Evolutionary conservation across 2,113 vertebrate genomes (phyloP).

Genomic region (Plectropomus leopardus): DNA sequence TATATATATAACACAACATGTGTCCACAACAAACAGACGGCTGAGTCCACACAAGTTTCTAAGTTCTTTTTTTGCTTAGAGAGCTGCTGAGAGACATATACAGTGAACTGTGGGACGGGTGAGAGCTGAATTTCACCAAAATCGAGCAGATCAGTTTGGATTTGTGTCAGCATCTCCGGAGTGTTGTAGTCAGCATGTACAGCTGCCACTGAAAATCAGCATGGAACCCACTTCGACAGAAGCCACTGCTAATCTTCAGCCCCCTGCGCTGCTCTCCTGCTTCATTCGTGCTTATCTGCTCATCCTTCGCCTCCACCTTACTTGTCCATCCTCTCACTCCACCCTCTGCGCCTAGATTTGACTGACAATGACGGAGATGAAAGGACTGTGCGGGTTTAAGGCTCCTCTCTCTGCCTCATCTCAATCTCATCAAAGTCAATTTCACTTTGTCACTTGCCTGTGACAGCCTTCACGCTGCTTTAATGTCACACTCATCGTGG

Average conservation of each 20-base stretch:
- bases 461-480: conserved; percentile 68
- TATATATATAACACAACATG: conserved; percentile 11
- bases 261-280: conserved; percentile 30
- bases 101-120: background rate
- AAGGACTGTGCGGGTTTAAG: conserved; percentile 50
- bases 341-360: conserved; percentile 25
- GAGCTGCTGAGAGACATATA: conserved; percentile 35
- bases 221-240: conserved; percentile 33
- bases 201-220: conserved; percentile 75
- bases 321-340: conserved; percentile 26
- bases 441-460: conserved; percentile 52
- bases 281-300: conserved; percentile 29
- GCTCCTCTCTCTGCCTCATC: conserved; percentile 49
- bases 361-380: conserved; percentile 61
- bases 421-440: conserved; percentile 66
- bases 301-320: conserved; percentile 30
- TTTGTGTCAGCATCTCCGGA: conserved; percentile 74
- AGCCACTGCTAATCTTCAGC: conserved; percentile 45
- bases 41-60: conserved; percentile 17
- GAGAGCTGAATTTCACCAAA: conserved; percentile 51
- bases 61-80: conserved; percentile 27
- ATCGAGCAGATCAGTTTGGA: conserved; percentile 66
- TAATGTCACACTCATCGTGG: conserved; percentile 57
- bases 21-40: conserved; percentile 2
- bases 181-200: conserved; percentile 62